Evolutionary conservation across 1,140 invertebrate species (phyloP).

Genomic region (Diabrotica virgifera): DNA sequence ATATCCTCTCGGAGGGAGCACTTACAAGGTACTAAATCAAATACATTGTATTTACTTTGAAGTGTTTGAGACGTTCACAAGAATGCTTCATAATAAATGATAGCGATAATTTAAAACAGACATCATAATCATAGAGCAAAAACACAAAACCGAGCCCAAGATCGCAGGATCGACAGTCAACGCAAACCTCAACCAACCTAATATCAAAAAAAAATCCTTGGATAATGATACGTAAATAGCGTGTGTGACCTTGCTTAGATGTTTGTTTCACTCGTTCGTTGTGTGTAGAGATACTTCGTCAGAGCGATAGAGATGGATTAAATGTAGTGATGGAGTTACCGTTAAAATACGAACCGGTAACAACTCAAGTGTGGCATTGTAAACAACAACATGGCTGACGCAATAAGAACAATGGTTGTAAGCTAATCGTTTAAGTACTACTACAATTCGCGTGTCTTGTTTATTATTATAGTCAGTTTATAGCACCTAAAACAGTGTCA

Average conservation of each 20-base stretch:
- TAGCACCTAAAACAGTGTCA: no score
- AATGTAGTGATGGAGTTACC: not conserved
- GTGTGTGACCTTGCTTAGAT: not conserved
- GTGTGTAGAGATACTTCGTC: not conserved
- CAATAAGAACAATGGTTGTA: not conserved
- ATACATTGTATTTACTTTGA: no score
- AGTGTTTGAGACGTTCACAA: no score
- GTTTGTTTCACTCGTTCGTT: not conserved
- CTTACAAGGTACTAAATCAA: no score
- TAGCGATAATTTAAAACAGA: no score
- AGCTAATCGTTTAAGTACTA: no score
- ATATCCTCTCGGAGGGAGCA: no score
- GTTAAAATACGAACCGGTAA: not conserved
- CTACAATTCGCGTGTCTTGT: no score
- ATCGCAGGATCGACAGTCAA: not conserved
- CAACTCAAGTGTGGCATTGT: not conserved
- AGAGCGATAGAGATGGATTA: not conserved
- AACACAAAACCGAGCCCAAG: no score
- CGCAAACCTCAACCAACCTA: not conserved
- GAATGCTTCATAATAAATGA: no score
- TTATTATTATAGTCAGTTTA: no score
- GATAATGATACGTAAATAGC: conserved; percentile 1
- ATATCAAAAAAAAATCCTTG: not conserved
- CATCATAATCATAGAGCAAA: no score
- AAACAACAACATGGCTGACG: not conserved